These are phyloP conservation scores for Telmatochromis sp. DNA, from an alignment of 2,113 vertebrate species.

Conservation along the genomic window DNA sequence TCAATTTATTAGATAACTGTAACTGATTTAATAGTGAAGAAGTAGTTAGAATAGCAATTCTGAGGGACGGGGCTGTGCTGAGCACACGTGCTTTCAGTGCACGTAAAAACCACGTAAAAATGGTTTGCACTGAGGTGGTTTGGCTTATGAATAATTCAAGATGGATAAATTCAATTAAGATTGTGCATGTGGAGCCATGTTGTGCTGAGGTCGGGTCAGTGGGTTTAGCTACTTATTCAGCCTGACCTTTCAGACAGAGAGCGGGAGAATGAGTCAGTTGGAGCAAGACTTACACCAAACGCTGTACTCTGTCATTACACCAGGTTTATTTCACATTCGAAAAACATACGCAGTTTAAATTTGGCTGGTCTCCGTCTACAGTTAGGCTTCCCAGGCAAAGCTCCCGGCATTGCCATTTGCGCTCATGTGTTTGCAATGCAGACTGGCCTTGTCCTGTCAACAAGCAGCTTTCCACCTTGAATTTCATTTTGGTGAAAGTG, in stretches of 20 bases:
- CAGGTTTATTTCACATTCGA: background rate
- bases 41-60: background rate
- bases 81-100: background rate
- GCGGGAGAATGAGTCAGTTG: background rate
- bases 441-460: background rate
- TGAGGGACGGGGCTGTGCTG: background rate
- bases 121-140: background rate
- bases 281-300: background rate
- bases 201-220: conserved; percentile 15
- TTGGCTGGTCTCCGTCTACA: background rate
- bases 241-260: background rate
- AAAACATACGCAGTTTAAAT: background rate
- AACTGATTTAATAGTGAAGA: background rate
- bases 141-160: conserved; percentile 42
- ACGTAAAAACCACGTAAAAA: background rate
- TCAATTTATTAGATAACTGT: background rate
- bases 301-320: background rate
- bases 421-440: background rate
- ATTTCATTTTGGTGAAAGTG: background rate
- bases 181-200: conserved; percentile 7
- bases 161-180: conserved; percentile 28
- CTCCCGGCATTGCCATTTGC: background rate
- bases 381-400: background rate
- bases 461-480: background rate
- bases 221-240: conserved; percentile 6